These are phyloP conservation scores for Apostichopus leukothele DNA, from an alignment of 53 echinoderm and acorn worm genomes.

Conservation along the genomic window DNA sequence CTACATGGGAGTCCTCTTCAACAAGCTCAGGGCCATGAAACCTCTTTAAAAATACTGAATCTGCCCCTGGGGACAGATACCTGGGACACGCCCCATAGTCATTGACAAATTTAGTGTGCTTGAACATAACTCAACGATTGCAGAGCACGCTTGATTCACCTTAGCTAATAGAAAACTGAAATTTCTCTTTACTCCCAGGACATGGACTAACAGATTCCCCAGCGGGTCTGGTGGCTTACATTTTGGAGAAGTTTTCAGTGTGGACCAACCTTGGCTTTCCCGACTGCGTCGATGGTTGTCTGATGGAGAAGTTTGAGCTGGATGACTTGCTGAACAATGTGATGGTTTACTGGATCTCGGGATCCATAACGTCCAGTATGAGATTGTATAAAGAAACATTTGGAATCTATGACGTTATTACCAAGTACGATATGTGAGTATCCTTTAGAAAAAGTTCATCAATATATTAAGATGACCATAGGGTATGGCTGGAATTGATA, in stretches of 20 bases:
- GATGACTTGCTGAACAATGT: constrained; percentile 89
- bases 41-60: no score
- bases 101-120: no score
- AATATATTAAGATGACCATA: no score
- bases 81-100: no score
- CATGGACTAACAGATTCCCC: constrained; percentile 80
- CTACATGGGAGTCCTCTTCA: no score
- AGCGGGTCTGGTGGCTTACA: constrained; percentile 83
- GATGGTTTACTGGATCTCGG: constrained; percentile 93
- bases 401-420: background rate
- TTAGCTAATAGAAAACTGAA: no score
- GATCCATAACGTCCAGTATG: constrained; percentile 74
- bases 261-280: constrained; percentile 64
- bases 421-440: background rate
- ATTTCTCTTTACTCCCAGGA: constrained; percentile 32
- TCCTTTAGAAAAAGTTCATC: no score
- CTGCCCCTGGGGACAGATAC: no score
- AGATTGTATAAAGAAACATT: constrained; percentile 29
- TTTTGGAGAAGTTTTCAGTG: constrained; percentile 82
- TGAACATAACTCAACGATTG: no score
- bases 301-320: constrained; percentile 54
- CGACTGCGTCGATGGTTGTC: constrained; percentile 66
- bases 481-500: no score
- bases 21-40: no score
- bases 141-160: no score